Base-by-base conservation (phyloP, 37 sponge, comb jelly and placozoan species). In the Haliclona indistincta region DNA sequence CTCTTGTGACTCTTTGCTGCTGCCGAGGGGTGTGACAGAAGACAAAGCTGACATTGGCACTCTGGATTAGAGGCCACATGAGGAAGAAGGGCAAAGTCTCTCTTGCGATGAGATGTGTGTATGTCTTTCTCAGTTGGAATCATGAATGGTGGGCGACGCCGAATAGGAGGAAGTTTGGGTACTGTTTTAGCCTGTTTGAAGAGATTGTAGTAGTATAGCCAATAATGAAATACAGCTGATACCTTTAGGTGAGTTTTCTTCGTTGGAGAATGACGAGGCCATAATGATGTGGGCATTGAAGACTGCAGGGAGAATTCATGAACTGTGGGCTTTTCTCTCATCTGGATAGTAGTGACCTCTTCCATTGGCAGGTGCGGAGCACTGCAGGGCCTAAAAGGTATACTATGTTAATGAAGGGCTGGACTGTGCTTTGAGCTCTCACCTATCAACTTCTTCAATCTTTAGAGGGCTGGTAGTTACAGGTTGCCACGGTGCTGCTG, bases 131-230 rank as follows among this genome's bases (percentile, higher is more conserved):
- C 22, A 0, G 90, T 84, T 3, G 90, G 81, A 37, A 88, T 36
- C 6, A 38, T n/a, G 38, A 79, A 79, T 3, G 63, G 20, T 34
- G 25, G 19, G 5, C 34, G 29, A 45, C 30, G 44, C 3, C n/a
- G 55, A 4, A 89, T 71, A 3, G 80, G 89, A 66, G 90, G 90
- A 0, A 89, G 84, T n/a, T 79, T 79, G 22, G 81, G 90, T 3
- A 80, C 74, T 3, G 80, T 74, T 13, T 67, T 70, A 8, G 75
- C 73, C 84, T 89, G 54, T 22, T 67, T 1, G 51, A 17, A 47
- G 10, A 15, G 10, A 47, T 47, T 10, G 10, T 17, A 17, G 51
- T 47, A 47, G 7, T 11, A 25, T 25, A 25, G 25, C 7, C 17
- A n/a, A 26, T 60, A 47, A 47, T 47, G 13, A 47, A n/a, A n/a